phyloP scores from a whole-genome alignment of 2,888 invertebrate species.

The Artemia sinica region DNA sequence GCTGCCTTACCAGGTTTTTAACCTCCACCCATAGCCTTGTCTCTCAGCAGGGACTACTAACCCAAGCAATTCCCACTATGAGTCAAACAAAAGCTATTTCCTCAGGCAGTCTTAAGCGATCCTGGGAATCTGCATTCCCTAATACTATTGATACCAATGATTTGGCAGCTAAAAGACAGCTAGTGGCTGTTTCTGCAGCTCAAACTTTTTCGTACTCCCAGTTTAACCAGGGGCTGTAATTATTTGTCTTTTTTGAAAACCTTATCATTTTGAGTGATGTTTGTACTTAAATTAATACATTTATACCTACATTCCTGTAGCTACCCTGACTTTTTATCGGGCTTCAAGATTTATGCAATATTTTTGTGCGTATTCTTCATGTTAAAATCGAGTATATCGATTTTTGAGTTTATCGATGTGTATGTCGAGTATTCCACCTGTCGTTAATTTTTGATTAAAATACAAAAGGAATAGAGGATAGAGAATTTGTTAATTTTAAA shows the following conservation, averaged over 20 bases:
- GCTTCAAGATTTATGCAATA: too few relatives aligned
- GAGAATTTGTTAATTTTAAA: too few relatives aligned
- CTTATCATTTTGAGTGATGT: too few relatives aligned
- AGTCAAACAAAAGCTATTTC: slow-evolving; percentile 16
- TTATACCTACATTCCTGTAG: too few relatives aligned
- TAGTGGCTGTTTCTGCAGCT: neutral
- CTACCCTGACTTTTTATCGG: too few relatives aligned
- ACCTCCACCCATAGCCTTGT: neutral
- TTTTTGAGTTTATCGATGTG: too few relatives aligned
- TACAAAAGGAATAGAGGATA: too few relatives aligned
- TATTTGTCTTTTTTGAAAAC: neutral
- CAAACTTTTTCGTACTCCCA: neutral
- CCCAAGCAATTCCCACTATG: neutral
- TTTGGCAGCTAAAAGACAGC: neutral
- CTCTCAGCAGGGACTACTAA: slow-evolving; percentile 10
- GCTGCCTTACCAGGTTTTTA: neutral
- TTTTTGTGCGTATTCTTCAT: too few relatives aligned
- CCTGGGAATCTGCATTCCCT: slow-evolving; percentile 53
- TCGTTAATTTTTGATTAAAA: too few relatives aligned
- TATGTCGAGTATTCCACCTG: too few relatives aligned
- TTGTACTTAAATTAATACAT: too few relatives aligned
- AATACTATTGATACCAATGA: slow-evolving; percentile 30
- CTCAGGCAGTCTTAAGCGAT: slow-evolving; percentile 41
- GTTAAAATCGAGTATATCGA: too few relatives aligned
- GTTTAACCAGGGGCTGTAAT: neutral